Conservation (phyloP, 1,140 invertebrate genomes). For the Temnothorax nylanderi region DNA sequence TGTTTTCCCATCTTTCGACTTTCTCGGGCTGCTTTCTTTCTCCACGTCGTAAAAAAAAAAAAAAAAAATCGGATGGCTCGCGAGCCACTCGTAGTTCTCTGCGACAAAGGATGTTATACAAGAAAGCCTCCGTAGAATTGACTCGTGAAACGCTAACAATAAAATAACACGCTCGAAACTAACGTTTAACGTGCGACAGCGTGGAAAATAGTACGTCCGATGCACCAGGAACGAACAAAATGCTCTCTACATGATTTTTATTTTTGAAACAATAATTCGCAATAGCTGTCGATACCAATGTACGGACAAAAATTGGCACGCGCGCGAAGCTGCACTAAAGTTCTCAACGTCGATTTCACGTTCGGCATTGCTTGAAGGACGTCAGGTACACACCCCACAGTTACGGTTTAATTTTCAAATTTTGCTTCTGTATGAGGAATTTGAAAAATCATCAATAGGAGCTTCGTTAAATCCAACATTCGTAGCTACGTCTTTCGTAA, state of each 20-base stretch:
- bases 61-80: not conserved
- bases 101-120: not conserved
- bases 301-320: not conserved
- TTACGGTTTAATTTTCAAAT: constrained; percentile 27
- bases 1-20: not conserved
- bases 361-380: not conserved
- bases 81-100: not conserved
- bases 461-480: not conserved
- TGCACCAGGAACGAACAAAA: not conserved
- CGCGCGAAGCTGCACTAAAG: constrained; percentile 20
- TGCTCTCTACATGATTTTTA: not conserved
- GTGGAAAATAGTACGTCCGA: not conserved
- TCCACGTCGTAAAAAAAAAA: constrained; percentile 12
- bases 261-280: constrained; percentile 24
- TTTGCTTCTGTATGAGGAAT: not conserved
- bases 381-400: not conserved
- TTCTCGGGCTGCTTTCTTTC: not conserved
- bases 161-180: not conserved
- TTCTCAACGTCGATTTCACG: constrained; percentile 39
- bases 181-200: not conserved
- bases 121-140: not conserved
- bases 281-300: constrained; percentile 18
- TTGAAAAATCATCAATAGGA: constrained; percentile 34
- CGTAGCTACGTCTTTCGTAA: constrained; percentile 38
- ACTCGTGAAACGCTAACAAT: not conserved